A percentile compares a stretch with the other conserved stretches of the same genome.
Conservation (phyloP, 35 echinoderm and acorn worm species). For the Amphiura filiformis region DNA sequence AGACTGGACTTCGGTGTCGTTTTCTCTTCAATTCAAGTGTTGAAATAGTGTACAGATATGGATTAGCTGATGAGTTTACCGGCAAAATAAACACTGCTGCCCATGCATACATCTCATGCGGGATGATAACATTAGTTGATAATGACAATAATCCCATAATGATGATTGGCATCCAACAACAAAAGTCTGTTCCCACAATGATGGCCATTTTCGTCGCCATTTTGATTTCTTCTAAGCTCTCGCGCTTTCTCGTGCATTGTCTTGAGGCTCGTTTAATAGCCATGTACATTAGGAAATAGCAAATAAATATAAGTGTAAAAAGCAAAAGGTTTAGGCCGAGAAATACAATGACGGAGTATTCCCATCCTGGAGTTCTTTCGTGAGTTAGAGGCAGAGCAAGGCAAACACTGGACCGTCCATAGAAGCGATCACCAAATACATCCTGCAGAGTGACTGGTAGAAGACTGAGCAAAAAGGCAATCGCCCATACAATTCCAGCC, state of each 20-base stretch:
- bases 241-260: constrained; percentile 64
- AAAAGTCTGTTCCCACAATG: constrained; percentile 85
- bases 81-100: constrained; percentile 85
- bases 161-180: constrained; percentile 94
- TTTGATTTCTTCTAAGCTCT: constrained; percentile 76
- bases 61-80: constrained; percentile 82
- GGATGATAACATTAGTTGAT: constrained; percentile 49
- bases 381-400: constrained; percentile 72
- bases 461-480: constrained; percentile 71
- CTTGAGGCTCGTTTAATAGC: constrained; percentile 63
- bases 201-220: constrained; percentile 93
- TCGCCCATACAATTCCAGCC: constrained; percentile 51
- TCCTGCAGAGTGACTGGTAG: constrained; percentile 57
- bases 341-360: constrained; percentile 78
- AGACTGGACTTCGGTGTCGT: neutral
- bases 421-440: constrained; percentile 67
- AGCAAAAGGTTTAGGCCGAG: constrained; percentile 76
- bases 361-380: constrained; percentile 77
- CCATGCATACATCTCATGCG: constrained; percentile 85
- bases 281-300: constrained; percentile 77
- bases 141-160: constrained; percentile 73
- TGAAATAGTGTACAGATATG: constrained; percentile 87
- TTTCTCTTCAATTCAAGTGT: constrained; percentile 31
- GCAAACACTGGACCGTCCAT: constrained; percentile 90
- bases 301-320: constrained; percentile 81